Evolutionary conservation across 2,113 vertebrate genomes (phyloP), one percentile per base, ranked within the genome.

Genomic region (Ammodytes dubius): DNA sequence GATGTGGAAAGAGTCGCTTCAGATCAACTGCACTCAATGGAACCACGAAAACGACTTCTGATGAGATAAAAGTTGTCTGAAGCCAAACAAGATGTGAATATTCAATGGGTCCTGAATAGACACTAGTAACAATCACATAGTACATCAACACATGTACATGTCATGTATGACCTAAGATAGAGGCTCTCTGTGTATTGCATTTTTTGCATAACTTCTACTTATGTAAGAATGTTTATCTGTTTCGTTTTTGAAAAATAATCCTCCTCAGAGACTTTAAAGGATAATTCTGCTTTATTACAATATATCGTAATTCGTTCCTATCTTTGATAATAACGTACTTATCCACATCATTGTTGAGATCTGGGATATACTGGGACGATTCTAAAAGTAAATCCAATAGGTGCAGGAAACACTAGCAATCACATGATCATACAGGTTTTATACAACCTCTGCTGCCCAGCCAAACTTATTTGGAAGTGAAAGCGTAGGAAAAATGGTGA

Each of bases 1-100:
- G 43, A 81, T 81, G 73, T 42, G 11, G n/a, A 37, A 79, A n/a
- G 17, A 63, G 56, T 74, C 59, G 37, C 14, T 60, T 82, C 37
- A 39, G 45, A 40, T 76, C 60, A 69, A 77, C 57, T 54, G 45
- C 12, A n/a, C 63, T 73, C 72, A 57, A 8, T 42, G 40, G 42
- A 40, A 60, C 35, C 17, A 35, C 27, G 39, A 17, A 39, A 43
- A 43, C 3, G 0, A 43, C 17, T 6, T 7, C 6, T 17, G 61
- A 15, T 4, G 5, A 43, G 2, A 40, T 47, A 19, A 46, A 39
- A 50, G 27, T 27, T 27, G 27, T 68, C 46, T 5, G 9, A 53
- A 39, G 39, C 39, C 49, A 1, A 72, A 39, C 42, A 43, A 43
- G 4, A n/a, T 43, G 59, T 61, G 8, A n/a, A n/a, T 61, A 43